Base-by-base conservation (phyloP, 2,888 invertebrate species). In the Cheilosia scutellata region DNA sequence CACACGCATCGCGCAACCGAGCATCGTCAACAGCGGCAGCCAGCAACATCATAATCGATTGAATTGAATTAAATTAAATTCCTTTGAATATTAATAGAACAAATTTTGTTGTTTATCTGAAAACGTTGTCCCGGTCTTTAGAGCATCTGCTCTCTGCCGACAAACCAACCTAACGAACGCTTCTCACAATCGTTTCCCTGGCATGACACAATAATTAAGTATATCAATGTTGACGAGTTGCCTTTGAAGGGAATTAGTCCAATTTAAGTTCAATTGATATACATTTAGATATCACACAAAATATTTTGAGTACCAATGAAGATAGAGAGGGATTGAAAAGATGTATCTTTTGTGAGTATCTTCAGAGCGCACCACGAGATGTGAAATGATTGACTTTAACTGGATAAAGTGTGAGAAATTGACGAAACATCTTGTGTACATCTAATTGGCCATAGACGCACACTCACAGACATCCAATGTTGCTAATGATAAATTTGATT, bases 201-300 rank as follows among this genome's bases (percentile, higher is more conserved):
- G 66, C 72, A 68, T 78, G 79, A 75, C 74, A 79, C 70, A 74
- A 84, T 79, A 84, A 84, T 75, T 84, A 79, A 79, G 79, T 75
- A 65, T 84, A 63, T 79, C 70, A 84, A 84, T 70, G 70, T 75
- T 84, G 79, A 70, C 58, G 79, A 70, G 7, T 3, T 57, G 84
- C 71, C 65, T 84, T 79, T 71, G 84, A 84, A 70, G 70, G 79
- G 84, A 79, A 84, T 84, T 84, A 84, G 79, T 79, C 70, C 84
- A 84, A 84, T 84, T 84, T 75, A 71, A 65, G 44, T 60, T 60
- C 79, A 84, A 84, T 84, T 84, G 84, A 79, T 65, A 75, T 75
- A 74, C 49, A 62, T 49, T 29, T 16, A 65, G n/a, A 65, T 37
- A 55, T 33, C n/a, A 5, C n/a, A 6, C 7, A 13, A 20, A 9